Percentiles rank a stretch among this genome's conserved stretches.
These are phyloP conservation scores for Nematostella vectensis DNA, from an alignment of 92 coral and sea anemone species.

Conservation along the genomic window DNA sequence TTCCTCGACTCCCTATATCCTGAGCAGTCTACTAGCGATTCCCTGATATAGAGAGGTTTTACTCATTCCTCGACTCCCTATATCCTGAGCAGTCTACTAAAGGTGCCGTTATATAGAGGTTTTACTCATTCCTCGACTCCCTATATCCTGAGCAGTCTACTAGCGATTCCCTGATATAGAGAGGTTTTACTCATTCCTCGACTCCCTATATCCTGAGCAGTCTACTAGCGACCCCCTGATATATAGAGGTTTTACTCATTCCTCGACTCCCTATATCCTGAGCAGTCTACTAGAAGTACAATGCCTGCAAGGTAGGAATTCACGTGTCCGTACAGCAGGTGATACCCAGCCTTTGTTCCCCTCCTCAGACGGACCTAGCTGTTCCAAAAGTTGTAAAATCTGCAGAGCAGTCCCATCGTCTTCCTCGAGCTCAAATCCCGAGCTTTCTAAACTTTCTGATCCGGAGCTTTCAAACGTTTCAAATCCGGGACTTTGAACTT, in stretches of 20 bases:
- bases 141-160: too few species aligned
- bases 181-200: background rate
- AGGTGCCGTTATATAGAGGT: too few species aligned
- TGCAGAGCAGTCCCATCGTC: conserved; percentile 87
- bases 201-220: conserved; percentile 11
- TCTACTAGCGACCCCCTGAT: too few species aligned
- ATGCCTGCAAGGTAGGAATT: conserved; percentile 65
- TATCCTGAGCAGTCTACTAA: too few species aligned
- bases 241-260: too few species aligned
- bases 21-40: conserved; percentile 29
- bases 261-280: conserved; percentile 4
- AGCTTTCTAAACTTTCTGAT: conserved; percentile 14
- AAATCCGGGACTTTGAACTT: conserved; percentile 8
- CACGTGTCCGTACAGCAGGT: conserved; percentile 59
- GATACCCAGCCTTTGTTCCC: conserved; percentile 57
- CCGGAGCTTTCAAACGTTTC: conserved; percentile 9
- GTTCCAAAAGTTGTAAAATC: conserved; percentile 82
- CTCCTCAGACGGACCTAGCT: conserved; percentile 73
- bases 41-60: too few species aligned
- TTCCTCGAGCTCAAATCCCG: conserved; percentile 11
- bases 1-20: conserved; percentile 3
- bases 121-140: too few species aligned
- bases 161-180: too few species aligned
- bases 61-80: too few species aligned
- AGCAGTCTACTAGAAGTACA: conserved; percentile 42